Conservation (phyloP, 2,888 invertebrate species). For the Amphipyra berbera region DNA sequence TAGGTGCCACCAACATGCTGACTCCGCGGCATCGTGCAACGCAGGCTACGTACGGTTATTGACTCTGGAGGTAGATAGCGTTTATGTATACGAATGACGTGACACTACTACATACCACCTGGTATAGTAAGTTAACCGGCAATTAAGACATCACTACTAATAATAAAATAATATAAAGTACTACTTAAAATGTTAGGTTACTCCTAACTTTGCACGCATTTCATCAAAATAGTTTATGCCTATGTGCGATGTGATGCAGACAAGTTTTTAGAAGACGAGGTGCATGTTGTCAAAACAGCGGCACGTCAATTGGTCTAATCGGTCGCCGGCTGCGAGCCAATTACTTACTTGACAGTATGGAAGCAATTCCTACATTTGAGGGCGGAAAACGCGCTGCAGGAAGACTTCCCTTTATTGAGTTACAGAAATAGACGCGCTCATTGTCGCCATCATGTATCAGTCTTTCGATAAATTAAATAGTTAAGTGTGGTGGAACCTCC, state of each 20-base stretch:
- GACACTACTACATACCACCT: background rate
- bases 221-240: background rate
- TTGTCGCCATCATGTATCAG: constrained; percentile 63
- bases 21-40: constrained; percentile 27
- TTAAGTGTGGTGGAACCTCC: too few relatives aligned
- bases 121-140: background rate
- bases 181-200: background rate
- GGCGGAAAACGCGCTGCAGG: constrained; percentile 86
- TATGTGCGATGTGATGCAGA: constrained; percentile 23
- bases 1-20: constrained; percentile 45
- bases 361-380: constrained; percentile 89
- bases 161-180: background rate
- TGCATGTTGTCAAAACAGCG: constrained; percentile 88
- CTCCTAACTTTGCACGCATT: background rate
- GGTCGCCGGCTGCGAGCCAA: constrained; percentile 86
- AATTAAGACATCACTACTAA: background rate
- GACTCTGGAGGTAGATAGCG: constrained; percentile 59
- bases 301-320: constrained; percentile 88
- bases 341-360: constrained; percentile 88
- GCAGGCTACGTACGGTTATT: constrained; percentile 63
- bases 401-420: constrained; percentile 87
- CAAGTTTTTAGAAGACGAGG: constrained; percentile 58
- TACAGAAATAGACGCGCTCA: constrained; percentile 77
- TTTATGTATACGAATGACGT: constrained; percentile 23
- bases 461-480: constrained; percentile 24